These are phyloP conservation scores for Sebastes elongatus DNA, from an alignment of 2,797 vertebrate genomes.

Conservation along the genomic window DNA sequence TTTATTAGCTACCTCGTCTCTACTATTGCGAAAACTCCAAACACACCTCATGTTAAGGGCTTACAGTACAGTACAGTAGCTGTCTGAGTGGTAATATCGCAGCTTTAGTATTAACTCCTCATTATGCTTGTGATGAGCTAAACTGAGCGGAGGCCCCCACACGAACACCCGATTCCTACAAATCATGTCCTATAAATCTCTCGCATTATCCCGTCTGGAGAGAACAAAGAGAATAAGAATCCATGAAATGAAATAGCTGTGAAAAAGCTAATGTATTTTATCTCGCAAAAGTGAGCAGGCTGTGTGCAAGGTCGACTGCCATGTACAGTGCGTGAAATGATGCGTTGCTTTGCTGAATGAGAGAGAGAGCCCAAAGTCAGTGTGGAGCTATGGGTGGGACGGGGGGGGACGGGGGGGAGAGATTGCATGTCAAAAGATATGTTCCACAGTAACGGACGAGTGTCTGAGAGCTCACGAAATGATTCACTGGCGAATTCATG, in stretches of 20 bases:
- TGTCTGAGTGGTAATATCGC: background rate
- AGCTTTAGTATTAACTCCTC: conserved; percentile 12
- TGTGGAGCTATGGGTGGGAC: conserved; percentile 23
- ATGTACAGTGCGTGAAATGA: conserved; percentile 61
- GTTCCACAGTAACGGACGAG: conserved; percentile 68
- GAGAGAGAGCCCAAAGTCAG: conserved; percentile 45
- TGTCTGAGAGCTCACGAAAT: conserved; percentile 67
- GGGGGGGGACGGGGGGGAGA: conserved; percentile 12
- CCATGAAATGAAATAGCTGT: conserved; percentile 69
- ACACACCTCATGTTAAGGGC: background rate
- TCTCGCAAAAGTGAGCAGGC: conserved; percentile 54
- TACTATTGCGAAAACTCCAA: background rate
- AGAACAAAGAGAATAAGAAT: conserved; percentile 61
- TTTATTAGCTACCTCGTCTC: background rate
- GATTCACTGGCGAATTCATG: conserved; percentile 67
- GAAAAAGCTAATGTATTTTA: conserved; percentile 70
- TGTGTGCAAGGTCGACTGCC: conserved; percentile 34
- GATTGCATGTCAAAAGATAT: conserved; percentile 75
- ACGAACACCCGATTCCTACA: conserved; percentile 24
- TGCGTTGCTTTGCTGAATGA: conserved; percentile 55
- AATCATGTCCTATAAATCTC: conserved; percentile 59
- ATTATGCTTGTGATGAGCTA: conserved; percentile 21
- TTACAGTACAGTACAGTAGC: background rate
- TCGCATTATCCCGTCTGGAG: conserved; percentile 39
- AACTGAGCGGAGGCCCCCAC: conserved; percentile 10